A percentile compares a stretch with the other conserved stretches of the same genome.
phyloP scores from a whole-genome alignment of 2,888 invertebrate species.

The Lutraria lutraria region DNA sequence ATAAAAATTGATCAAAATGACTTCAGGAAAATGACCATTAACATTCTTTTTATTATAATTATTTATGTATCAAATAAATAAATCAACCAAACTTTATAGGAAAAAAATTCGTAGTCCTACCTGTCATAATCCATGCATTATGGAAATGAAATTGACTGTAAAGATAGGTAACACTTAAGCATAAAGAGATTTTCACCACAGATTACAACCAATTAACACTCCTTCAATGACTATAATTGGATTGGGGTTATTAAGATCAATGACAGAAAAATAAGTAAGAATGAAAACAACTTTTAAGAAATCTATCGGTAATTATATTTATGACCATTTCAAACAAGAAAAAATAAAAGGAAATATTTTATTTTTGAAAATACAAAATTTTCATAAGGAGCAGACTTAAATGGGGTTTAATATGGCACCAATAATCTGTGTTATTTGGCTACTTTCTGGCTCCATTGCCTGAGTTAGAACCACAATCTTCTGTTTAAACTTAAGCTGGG shows the following conservation, averaged over 20 bases:
- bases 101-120: not conserved
- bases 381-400: too few species aligned
- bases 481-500: too few species aligned
- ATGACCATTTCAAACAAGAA: not conserved
- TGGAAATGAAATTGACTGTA: conserved; percentile 9
- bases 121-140: not conserved
- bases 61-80: not conserved
- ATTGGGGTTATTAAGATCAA: not conserved
- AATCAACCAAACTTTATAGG: not conserved
- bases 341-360: not conserved
- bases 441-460: too few species aligned
- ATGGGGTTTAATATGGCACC: too few species aligned
- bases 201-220: conserved; percentile 10
- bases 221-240: not conserved
- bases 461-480: too few species aligned
- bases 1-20: not conserved
- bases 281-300: not conserved
- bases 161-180: not conserved
- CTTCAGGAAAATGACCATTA: not conserved
- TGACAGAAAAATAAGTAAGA: not conserved
- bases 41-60: not conserved
- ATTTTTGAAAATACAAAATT: too few species aligned
- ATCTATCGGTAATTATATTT: conserved; percentile 1
- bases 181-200: not conserved
- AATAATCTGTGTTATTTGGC: too few species aligned